phyloP scores from a whole-genome alignment of 2,888 invertebrate genomes.

The Alentia gelatinosa region DNA sequence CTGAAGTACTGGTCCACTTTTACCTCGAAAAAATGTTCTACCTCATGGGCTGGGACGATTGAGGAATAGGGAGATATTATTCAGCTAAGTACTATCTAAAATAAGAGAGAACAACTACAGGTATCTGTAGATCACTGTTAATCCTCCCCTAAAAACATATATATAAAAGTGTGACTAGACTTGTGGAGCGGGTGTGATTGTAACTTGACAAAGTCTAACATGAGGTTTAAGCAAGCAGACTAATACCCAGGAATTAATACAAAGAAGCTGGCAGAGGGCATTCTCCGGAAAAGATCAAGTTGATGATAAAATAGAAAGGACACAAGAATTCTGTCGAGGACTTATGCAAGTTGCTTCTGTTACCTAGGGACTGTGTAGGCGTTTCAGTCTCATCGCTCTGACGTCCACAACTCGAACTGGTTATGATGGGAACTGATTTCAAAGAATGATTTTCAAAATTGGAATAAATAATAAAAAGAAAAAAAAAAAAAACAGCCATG shows the following conservation, averaged over 20 bases:
- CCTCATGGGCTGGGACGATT: too few species aligned
- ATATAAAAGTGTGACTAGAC: too few species aligned
- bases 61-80: too few species aligned
- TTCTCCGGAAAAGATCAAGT: neutral
- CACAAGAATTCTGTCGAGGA: neutral
- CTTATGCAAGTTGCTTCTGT: neutral
- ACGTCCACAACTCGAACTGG: slow-evolving; percentile 19
- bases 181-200: neutral
- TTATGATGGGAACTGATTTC: slow-evolving; percentile 19
- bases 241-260: neutral
- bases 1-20: too few species aligned
- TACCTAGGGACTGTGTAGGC: slow-evolving; percentile 41
- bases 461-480: neutral
- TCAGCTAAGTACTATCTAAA: too few species aligned
- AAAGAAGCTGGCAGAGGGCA: neutral
- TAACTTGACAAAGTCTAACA: neutral
- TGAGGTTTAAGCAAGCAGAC: neutral
- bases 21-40: too few species aligned
- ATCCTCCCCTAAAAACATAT: too few species aligned
- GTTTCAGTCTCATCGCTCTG: neutral
- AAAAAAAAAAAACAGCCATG: too few species aligned
- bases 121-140: too few species aligned
- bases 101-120: too few species aligned
- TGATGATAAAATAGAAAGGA: neutral
- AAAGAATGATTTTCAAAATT: neutral